Evolutionary conservation across 2,797 vertebrate genomes (phyloP), one percentile per base, ranked within the genome.

Genomic region (Cyclopterus lumpus): DNA sequence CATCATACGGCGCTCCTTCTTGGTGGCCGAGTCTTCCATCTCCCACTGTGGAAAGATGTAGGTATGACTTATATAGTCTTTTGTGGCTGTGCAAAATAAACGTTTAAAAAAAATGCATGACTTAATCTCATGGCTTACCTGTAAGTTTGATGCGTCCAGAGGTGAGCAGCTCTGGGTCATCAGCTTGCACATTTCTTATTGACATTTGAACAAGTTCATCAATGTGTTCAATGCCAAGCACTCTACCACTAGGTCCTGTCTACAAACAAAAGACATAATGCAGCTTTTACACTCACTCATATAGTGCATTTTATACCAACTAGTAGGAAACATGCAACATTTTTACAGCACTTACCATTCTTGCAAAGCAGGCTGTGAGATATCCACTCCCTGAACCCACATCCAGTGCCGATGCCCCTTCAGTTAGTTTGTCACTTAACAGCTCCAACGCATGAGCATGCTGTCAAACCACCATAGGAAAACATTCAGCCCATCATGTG

Each of bases 341-440:
- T 72, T 57, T 6, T 38, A 18, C 16, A 15, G 7, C 69, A 73
- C 92, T 91, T 75, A 97, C 97, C 97, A 98, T 97, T 86, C 96
- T 95, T 67, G 97, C 96, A 69, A 98, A 97, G 90, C 97, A 98
- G 5, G 95, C 95, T 0, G 97, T 97, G 44, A 98, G 96, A 79
- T 97, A 98, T 38, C 97, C 97, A 4, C 97, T 98, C 46, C 97
- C 97, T 58, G 97, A 97, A 1, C 97, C 97, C 30, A 98, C 96
- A 82, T 98, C 97, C 88, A 98, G 82, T 0, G 94, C 96, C 0
- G 94, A 95, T 0, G 96, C 96, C 7, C 97, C 97, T 87, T 97
- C 96, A 51, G 87, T 93, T 46, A 98, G 93, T 84, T 95, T 96
- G 66, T 97, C 96, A 89, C 95, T 95, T 38, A 98, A 87, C 75